Evolutionary conservation across 2,888 invertebrate genomes (phyloP), one percentile per base, ranked within the genome.

Genomic region (Caenorhabditis drosophilae): DNA sequence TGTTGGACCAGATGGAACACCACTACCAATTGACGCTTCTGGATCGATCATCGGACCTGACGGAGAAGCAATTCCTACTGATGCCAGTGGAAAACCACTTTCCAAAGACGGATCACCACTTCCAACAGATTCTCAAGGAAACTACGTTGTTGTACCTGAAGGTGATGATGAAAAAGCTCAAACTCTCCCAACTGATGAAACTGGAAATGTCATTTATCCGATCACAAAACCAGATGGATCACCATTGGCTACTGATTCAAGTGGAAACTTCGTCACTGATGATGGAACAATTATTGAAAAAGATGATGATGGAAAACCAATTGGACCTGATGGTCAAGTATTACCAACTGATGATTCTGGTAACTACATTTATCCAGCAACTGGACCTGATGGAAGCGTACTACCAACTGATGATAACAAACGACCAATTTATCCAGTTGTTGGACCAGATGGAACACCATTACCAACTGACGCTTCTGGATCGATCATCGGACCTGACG

Each of bases 321-420:
- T 71, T 23, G 64, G 54, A 25, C 49, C 49, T 36, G 49, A 49
- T n/a, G 49, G 49, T 16, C 49, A 49, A 49, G 36, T 36, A 18
- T 36, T 70, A 15, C 60, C 63, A n/a, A 70, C 67, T 12, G 73
- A 76, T 51, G 46, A 48, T 15, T 38, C 54, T 35, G 70, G 75
- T 18, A 57, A 68, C 20, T 64, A 58, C 34, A 49, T 55, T 27
- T 49, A 48, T 35, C 47, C 55, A 38, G 48, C 75, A 12, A 68
- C 75, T 31, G 49, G 62, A 18, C 60, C 77, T 4, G 51, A 58
- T 27, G 54, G 54, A 20, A 40, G 27, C 4, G 48, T 54, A 6
- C 48, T 60, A 1, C 62, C 62, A 9, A 52, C 64, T 12, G 66
- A 66, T 44, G 23, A 46, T 59, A 35, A 67, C 58, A 58, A 67